Evolutionary conservation across 2,888 invertebrate genomes (phyloP).

Genomic region (Notodonta ziczac): DNA sequence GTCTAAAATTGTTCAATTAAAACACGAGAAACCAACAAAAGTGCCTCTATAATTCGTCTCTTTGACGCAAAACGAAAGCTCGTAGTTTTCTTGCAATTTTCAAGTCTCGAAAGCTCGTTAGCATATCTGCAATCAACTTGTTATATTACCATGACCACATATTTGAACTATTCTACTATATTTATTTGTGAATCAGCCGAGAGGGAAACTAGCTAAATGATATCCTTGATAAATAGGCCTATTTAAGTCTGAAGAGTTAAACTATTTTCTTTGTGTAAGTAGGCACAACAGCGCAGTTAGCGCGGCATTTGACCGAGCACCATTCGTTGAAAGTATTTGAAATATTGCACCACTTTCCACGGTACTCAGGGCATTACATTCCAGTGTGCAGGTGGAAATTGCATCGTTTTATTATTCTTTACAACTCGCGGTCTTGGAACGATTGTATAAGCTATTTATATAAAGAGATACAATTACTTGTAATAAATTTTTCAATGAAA

Average conservation of each 20-base stretch:
- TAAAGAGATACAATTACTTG: slow-evolving; percentile 47
- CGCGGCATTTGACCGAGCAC: slow-evolving; percentile 23
- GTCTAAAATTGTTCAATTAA: slow-evolving; percentile 62
- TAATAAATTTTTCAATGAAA: slow-evolving; percentile 30
- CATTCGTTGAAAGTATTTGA: slow-evolving; percentile 51
- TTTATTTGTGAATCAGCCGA: slow-evolving; percentile 9
- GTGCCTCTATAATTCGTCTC: slow-evolving; percentile 42
- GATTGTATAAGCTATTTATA: slow-evolving; percentile 52
- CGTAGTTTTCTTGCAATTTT: slow-evolving; percentile 30
- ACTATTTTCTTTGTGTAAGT: slow-evolving; percentile 18
- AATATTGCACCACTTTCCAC: slow-evolving; percentile 73
- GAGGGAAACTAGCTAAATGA: slow-evolving; percentile 11
- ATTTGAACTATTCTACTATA: slow-evolving; percentile 18
- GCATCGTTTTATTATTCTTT: slow-evolving; percentile 59
- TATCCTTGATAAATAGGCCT: slow-evolving; percentile 6
- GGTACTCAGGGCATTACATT: slow-evolving; percentile 61
- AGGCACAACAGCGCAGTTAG: slow-evolving; percentile 9
- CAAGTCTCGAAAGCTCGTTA: slow-evolving; percentile 40
- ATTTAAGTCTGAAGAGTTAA: slow-evolving; percentile 7
- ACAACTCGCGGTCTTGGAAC: slow-evolving; percentile 49
- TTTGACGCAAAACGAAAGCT: slow-evolving; percentile 34
- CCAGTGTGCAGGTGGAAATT: slow-evolving; percentile 66
- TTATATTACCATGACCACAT: slow-evolving; percentile 15
- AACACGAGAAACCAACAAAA: slow-evolving; percentile 48
- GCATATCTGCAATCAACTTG: slow-evolving; percentile 39